Conservation (phyloP, 2,888 invertebrate species). For the Lasioglossum calceatum region DNA sequence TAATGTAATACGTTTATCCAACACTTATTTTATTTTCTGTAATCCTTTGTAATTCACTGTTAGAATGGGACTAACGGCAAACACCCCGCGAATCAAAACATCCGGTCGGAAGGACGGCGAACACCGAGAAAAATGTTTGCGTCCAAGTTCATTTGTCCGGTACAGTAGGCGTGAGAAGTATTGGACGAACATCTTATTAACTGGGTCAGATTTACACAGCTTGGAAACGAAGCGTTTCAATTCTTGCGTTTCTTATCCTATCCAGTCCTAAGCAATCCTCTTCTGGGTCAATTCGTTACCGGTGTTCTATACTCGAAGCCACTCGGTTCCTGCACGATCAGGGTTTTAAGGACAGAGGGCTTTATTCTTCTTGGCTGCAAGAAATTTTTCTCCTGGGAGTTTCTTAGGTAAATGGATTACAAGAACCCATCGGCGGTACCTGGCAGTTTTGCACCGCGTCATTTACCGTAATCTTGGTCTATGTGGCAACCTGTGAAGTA, state of each 20-base stretch:
- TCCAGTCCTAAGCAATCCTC: neutral
- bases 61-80: neutral
- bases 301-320: neutral
- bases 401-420: neutral
- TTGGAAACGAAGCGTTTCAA: neutral
- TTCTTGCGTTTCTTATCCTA: neutral
- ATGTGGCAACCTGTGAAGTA: neutral
- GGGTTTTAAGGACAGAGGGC: neutral
- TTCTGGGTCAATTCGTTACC: neutral
- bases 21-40: neutral
- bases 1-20: neutral
- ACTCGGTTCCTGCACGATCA: neutral
- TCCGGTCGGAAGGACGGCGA: neutral
- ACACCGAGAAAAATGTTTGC: neutral
- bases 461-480: neutral
- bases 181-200: neutral
- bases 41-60: neutral
- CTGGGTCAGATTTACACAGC: neutral
- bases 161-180: neutral
- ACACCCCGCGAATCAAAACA: neutral
- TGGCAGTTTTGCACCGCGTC: neutral
- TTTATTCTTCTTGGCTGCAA: neutral
- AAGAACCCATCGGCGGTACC: neutral
- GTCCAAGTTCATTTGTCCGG: slow-evolving; percentile 1
- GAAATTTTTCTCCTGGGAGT: neutral